These are phyloP conservation scores for Siniperca obscura DNA, from an alignment of 2,797 vertebrate genomes.

Conservation along the genomic window DNA sequence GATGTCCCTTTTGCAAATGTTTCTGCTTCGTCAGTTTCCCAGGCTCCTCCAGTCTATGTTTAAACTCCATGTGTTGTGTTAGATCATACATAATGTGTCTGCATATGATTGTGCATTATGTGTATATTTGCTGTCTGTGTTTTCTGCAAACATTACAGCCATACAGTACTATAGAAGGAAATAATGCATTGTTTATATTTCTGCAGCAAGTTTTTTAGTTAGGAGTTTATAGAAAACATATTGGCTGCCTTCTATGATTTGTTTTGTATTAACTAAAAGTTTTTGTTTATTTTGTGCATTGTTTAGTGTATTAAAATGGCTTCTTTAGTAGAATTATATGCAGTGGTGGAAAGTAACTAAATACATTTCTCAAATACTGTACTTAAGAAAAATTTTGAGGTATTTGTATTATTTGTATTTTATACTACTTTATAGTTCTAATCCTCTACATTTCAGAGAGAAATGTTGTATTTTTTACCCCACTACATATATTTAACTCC, in stretches of 20 bases:
- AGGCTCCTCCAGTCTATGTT: slow-evolving; percentile 39
- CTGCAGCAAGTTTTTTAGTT: background rate
- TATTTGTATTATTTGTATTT: background rate
- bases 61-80: slow-evolving; percentile 33
- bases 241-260: background rate
- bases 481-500: background rate
- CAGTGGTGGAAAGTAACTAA: background rate
- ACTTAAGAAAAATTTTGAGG: background rate
- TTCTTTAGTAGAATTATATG: background rate
- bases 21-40: slow-evolving; percentile 66
- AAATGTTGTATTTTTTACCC: background rate
- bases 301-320: background rate
- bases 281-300: background rate
- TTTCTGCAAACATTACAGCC: slow-evolving; percentile 21
- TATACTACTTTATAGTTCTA: background rate
- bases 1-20: slow-evolving; percentile 69
- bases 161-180: background rate
- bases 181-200: slow-evolving; percentile 18
- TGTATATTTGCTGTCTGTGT: slow-evolving; percentile 11
- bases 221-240: background rate
- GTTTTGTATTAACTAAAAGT: too few relatives aligned
- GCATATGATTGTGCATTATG: slow-evolving; percentile 17
- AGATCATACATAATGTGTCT: slow-evolving; percentile 13
- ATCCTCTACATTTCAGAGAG: background rate
- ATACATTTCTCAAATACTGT: background rate